Base-by-base conservation (phyloP, 2,113 vertebrate genomes). In the Sitta europaea region DNA sequence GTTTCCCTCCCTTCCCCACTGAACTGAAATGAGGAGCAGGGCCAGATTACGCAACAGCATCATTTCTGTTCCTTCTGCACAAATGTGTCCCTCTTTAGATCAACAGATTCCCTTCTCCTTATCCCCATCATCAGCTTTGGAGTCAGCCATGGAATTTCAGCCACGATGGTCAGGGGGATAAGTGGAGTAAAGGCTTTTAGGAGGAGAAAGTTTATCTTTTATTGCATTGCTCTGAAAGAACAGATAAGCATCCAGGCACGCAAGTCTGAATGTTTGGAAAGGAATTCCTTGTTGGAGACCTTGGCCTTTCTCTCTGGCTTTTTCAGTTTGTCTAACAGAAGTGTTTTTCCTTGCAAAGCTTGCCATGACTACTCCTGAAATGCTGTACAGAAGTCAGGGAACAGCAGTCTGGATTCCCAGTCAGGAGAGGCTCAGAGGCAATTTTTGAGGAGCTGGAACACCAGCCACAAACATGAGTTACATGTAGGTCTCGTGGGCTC, bases 181-280 rank as follows among this genome's bases (percentile, higher is more conserved):
- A 88, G 58, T 47, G 47, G 77, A 53, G 35, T 5, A 71, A 88
- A 51, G 76, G 68, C 72, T 94, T 63, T 88, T 50, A 73, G 29
- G 29, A 33, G 67, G 55, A 83, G 78, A 90, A 63, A 92, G 79
- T 92, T 96, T 91, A 80, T 93, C 82, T 95, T 77, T 63, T 10
- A 47, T 45, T 80, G 63, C 35, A 84, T 92, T 90, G n/a, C 33
- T 76, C 65, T 54, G 67, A 58, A 76, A 83, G 88, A 86, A 51
- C 82, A 93, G 79, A 95, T 80, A 86, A 94, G 88, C 72, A 83
- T 15, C n/a, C 74, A 83, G 63, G 51, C 94, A 93, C 0, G 16
- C 88, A 80, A 88, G 29, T 22, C 67, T 71, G 59, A 77, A 35
- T 47, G 38, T 54, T 76, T 71, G 62, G 86, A 70, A 62, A 55